Base-by-base conservation (phyloP, 1,140 invertebrate genomes). In the Anastrepha obliqua region DNA sequence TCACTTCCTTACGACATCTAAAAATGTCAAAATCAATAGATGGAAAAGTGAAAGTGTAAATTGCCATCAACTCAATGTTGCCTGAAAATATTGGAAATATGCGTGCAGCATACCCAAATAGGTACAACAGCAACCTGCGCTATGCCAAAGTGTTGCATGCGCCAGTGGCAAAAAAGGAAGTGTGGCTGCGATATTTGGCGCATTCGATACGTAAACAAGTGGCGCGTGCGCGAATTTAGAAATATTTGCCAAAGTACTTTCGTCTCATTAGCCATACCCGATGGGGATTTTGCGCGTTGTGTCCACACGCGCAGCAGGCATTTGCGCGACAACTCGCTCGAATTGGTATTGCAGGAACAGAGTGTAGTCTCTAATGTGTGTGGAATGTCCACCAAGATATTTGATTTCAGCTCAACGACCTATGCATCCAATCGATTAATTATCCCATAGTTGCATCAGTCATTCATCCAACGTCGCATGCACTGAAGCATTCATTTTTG, bases 331-430 rank as follows among this genome's bases (percentile, higher is more conserved):
- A 9, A 74, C 17, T 47, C 70, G 17, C 70, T 51, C 70, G 17
- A 74, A 74, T 74, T 74, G 70, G 70, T 47, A 17, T 44, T 74
- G 70, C 70, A 74, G 70, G 70, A 74, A 74, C 70, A 44, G 44
- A 51, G 44, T 17, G 1, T 4, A 6, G 15, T 8, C 15, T 13
- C 70, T n/a, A 13, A 64, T 42, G 42, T 74, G 6, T 74, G n/a
- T 62, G n/a, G 60, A 62, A 17, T 62, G 60, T 62, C 60, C 60
- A 17, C 60, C 5, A 62, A 51, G 42, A 0, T 42, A 20, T 74
- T 44, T 42, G 70, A 47, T 17, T 44, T 44, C 15, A 17, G 70
- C 42, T 74, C 70, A 74, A 74, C 17, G 70, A 74, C 15, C 70
- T 44, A 2, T 70, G 67, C 6, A 70, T 62, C n/a, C 60, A 62